A percentile compares a stretch with the other conserved stretches of the same genome.
phyloP scores from a whole-genome alignment of 2,797 vertebrate species.

The Takifugu rubripes region DNA sequence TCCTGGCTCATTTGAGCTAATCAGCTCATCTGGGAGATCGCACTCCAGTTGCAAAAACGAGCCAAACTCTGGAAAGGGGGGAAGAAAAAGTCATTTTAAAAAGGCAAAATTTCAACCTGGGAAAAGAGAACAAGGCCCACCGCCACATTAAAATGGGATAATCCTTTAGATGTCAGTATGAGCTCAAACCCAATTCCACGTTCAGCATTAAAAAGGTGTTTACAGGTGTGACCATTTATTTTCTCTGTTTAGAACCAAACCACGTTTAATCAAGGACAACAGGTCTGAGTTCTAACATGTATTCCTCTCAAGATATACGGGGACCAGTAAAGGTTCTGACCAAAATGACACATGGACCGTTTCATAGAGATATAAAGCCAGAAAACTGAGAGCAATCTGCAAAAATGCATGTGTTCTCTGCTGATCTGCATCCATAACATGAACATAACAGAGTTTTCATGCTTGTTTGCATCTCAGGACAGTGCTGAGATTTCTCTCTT shows the following conservation, averaged over 20 bases:
- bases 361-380: conserved; percentile 9
- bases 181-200: conserved; percentile 41
- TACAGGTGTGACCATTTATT: conserved; percentile 18
- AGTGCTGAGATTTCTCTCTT: no score
- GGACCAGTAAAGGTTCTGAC: conserved; percentile 17
- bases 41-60: conserved; percentile 96
- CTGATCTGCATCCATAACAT: conserved; percentile 3
- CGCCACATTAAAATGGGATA: conserved; percentile 34
- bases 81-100: conserved; percentile 28
- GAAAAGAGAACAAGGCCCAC: conserved; percentile 22
- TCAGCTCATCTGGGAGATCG: conserved; percentile 96
- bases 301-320: not conserved
- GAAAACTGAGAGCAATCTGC: conserved; percentile 26
- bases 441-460: no score
- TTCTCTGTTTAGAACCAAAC: conserved; percentile 20
- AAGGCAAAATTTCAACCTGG: conserved; percentile 33
- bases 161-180: conserved; percentile 43
- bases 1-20: conserved; percentile 89
- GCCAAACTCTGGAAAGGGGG: conserved; percentile 84
- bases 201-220: conserved; percentile 7
- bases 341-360: conserved; percentile 16
- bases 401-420: conserved; percentile 6
- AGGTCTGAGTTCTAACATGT: conserved; percentile 5
- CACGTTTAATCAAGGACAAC: conserved; percentile 5
- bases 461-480: no score